phyloP scores from a whole-genome alignment of 37 sponge, comb jelly and placozoan genomes.

The Halisarca cf. caerulea region DNA sequence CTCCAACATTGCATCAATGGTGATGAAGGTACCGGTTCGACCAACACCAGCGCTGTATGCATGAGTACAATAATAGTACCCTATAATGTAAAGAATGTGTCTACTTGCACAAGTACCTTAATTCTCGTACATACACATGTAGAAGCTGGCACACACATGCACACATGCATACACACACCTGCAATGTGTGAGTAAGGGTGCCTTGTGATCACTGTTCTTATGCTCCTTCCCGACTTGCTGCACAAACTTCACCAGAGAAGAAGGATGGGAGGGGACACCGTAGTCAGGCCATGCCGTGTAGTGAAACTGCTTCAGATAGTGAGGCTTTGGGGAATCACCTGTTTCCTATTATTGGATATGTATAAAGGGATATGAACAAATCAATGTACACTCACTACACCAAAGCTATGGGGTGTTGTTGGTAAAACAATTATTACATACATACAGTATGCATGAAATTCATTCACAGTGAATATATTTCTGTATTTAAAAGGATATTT shows the following conservation, averaged over 20 bases:
- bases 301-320: neutral
- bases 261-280: neutral
- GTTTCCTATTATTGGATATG: neutral
- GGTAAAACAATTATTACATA: no score
- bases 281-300: neutral
- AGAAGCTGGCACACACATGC: neutral
- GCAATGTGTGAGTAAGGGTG: neutral
- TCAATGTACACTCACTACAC: no score
- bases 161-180: neutral
- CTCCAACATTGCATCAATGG: neutral
- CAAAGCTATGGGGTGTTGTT: no score
- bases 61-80: neutral
- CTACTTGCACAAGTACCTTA: neutral
- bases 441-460: neutral
- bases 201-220: neutral
- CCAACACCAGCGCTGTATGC: neutral
- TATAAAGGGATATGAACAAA: no score
- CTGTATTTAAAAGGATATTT: neutral
- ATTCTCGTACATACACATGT: neutral
- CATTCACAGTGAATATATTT: neutral
- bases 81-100: neutral
- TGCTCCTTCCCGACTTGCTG: neutral
- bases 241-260: neutral
- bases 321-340: neutral
- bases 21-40: neutral